These are phyloP conservation scores for Oscheius sp. DNA, from an alignment of 2,888 invertebrate species.

Conservation along the genomic window DNA sequence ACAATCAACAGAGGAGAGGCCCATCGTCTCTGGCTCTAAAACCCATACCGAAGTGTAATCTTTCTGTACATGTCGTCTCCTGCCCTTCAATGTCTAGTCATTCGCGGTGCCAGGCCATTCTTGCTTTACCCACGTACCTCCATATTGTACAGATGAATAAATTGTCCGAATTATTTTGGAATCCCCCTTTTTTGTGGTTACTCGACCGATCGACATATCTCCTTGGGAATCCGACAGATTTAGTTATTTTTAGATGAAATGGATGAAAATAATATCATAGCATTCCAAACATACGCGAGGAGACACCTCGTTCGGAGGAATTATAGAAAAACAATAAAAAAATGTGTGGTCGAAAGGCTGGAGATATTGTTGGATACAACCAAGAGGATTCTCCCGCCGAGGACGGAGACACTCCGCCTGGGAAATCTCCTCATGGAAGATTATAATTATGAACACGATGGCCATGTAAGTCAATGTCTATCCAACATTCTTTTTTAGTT, in stretches of 20 bases:
- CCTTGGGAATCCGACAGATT: too few species aligned
- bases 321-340: not conserved
- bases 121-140: too few species aligned
- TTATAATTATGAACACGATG: constrained; percentile 38
- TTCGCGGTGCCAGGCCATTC: too few species aligned
- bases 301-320: not conserved
- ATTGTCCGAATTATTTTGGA: too few species aligned
- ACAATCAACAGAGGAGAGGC: constrained; percentile 11
- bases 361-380: constrained; percentile 43
- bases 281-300: not conserved
- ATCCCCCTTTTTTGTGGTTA: too few species aligned
- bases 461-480: constrained; percentile 38
- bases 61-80: not conserved
- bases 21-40: constrained; percentile 42
- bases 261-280: not conserved
- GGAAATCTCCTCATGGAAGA: constrained; percentile 36
- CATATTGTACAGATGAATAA: too few species aligned
- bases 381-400: constrained; percentile 39
- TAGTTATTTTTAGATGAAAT: too few species aligned
- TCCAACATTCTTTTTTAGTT: constrained; percentile 41
- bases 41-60: constrained; percentile 54
- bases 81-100: too few species aligned
- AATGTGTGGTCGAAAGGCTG: constrained; percentile 39
- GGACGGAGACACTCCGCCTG: constrained; percentile 35
- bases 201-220: too few species aligned